These are phyloP conservation scores for Eubasilissa splendida DNA, from an alignment of 2,888 invertebrate genomes.

Conservation along the genomic window DNA sequence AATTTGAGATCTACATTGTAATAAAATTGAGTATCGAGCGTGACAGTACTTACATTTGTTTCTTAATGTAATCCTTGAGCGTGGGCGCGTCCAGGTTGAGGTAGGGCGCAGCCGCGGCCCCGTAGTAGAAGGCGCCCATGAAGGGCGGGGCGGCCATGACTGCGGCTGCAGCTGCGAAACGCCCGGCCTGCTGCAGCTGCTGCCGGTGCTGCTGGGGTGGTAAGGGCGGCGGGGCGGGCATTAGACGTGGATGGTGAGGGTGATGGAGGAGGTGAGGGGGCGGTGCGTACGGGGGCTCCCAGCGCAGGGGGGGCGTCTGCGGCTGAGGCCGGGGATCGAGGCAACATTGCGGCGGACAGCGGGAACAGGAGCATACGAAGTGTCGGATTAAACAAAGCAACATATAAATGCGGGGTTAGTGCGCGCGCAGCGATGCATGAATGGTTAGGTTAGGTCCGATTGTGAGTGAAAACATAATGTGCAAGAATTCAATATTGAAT, in stretches of 20 bases:
- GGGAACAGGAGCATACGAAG: neutral
- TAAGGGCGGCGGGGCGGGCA: conserved; percentile 5
- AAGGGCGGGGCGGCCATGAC: conserved; percentile 33
- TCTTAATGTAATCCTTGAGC: conserved; percentile 87
- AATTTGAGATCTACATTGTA: neutral
- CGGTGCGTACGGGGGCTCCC: neutral
- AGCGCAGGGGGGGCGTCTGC: conserved; percentile 3
- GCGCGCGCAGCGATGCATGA: neutral
- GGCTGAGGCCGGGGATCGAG: neutral
- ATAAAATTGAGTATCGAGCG: neutral
- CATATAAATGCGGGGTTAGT: neutral
- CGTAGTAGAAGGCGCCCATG: conserved; percentile 67
- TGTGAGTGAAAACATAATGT: too few species aligned
- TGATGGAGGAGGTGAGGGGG: neutral
- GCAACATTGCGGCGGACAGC: neutral
- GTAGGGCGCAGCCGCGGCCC: conserved; percentile 68
- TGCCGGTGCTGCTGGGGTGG: too few species aligned
- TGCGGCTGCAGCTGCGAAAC: conserved; percentile 49
- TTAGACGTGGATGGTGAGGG: conserved; percentile 6
- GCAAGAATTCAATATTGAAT: too few species aligned
- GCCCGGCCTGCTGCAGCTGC: conserved; percentile 65
- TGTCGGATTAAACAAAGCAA: neutral
- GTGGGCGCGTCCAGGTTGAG: conserved; percentile 75
- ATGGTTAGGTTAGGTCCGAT: neutral
- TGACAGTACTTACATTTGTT: conserved; percentile 86